phyloP scores from a whole-genome alignment of 2,888 invertebrate genomes.

The Dolomedes plantarius region DNA sequence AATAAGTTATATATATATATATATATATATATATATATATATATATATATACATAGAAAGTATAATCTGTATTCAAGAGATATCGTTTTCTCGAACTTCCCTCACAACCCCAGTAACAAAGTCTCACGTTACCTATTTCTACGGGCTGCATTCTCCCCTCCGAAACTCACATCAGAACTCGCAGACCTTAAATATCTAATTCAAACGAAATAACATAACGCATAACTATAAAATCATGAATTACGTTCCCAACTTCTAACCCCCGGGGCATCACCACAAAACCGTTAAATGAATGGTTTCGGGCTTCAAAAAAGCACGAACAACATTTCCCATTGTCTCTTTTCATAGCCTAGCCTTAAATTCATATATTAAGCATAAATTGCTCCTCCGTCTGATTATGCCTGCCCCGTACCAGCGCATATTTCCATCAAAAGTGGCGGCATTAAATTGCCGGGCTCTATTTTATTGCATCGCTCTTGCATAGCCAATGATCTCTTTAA shows the following conservation, averaged over 20 bases:
- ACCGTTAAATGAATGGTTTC: constrained; percentile 3
- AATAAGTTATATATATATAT: no score
- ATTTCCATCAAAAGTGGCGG: constrained; percentile 25
- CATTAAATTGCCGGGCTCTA: constrained; percentile 32
- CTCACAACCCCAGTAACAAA: no score
- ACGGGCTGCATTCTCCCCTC: no score
- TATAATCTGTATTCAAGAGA: no score
- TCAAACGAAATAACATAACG: no score
- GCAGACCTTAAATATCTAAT: no score
- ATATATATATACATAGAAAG: no score
- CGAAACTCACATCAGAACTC: no score
- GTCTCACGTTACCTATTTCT: no score
- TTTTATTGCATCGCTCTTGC: constrained; percentile 33
- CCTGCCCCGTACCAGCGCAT: background rate
- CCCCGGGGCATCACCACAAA: background rate
- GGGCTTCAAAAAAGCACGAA: background rate
- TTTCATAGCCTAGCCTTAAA: constrained; percentile 10
- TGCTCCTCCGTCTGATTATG: constrained; percentile 13
- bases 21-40: no score
- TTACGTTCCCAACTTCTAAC: background rate
- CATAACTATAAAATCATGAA: background rate
- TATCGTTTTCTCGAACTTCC: no score
- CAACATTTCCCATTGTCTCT: constrained; percentile 3
- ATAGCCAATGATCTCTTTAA: constrained; percentile 45
- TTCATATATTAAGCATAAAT: constrained; percentile 14